Evolutionary conservation across 2,888 invertebrate genomes (phyloP).

Genomic region (Halictus quadricinctus): DNA sequence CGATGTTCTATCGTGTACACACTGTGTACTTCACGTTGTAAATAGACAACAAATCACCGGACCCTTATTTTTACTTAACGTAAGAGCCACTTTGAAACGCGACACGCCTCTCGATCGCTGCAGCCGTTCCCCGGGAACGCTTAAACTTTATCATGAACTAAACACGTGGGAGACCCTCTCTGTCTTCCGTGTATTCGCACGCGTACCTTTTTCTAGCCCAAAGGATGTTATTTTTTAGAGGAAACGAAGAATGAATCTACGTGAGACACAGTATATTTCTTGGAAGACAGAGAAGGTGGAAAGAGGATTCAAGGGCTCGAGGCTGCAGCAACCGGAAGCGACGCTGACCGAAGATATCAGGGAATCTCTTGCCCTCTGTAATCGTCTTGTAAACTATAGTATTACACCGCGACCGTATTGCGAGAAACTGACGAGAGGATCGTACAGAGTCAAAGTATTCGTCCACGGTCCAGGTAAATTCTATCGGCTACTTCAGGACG

Average conservation of each 20-base stretch:
- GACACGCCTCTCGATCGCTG: slow-evolving; percentile 52
- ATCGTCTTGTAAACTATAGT: slow-evolving; percentile 46
- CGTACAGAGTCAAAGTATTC: slow-evolving; percentile 52
- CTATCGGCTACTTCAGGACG: neutral
- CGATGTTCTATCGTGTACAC: slow-evolving; percentile 44
- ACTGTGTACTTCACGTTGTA: slow-evolving; percentile 73
- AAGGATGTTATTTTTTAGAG: slow-evolving; percentile 49
- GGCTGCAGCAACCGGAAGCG: slow-evolving; percentile 50
- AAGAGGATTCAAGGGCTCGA: neutral
- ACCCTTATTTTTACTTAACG: slow-evolving; percentile 66
- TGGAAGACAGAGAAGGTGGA: slow-evolving; percentile 5
- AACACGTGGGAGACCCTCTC: neutral
- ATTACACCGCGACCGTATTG: slow-evolving; percentile 41
- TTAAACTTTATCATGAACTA: neutral
- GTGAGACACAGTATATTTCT: slow-evolving; percentile 19
- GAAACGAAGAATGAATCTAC: slow-evolving; percentile 10
- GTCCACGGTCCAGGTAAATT: neutral
- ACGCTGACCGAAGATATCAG: slow-evolving; percentile 19
- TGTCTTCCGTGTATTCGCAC: slow-evolving; percentile 5
- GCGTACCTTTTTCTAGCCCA: slow-evolving; percentile 41
- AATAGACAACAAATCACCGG: slow-evolving; percentile 72
- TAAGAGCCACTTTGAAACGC: slow-evolving; percentile 36
- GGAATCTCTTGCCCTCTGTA: slow-evolving; percentile 43
- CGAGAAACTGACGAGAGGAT: slow-evolving; percentile 23
- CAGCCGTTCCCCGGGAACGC: slow-evolving; percentile 41